Evolutionary conservation across 2,888 invertebrate genomes (phyloP).

Genomic region (Xestia c-nigrum): DNA sequence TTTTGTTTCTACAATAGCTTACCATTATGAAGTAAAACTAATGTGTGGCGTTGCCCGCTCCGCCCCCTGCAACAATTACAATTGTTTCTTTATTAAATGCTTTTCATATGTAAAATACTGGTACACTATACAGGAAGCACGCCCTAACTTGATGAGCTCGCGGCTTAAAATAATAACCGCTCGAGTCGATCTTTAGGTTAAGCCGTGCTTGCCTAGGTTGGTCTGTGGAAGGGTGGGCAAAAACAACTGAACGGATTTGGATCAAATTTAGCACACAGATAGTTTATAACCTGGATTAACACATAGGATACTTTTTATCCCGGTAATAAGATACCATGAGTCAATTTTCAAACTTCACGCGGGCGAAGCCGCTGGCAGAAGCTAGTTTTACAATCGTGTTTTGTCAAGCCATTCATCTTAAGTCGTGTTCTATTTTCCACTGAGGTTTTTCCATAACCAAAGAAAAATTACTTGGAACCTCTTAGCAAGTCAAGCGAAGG

Average conservation of each 20-base stretch:
- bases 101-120: background rate
- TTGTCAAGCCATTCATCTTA: background rate
- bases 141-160: too few relatives aligned
- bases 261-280: too few relatives aligned
- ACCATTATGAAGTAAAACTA: slow-evolving; percentile 80
- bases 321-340: too few relatives aligned
- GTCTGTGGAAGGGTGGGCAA: too few relatives aligned
- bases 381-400: background rate
- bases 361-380: too few relatives aligned
- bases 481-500: background rate
- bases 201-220: too few relatives aligned
- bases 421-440: background rate
- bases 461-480: background rate
- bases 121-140: background rate
- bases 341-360: too few relatives aligned
- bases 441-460: background rate
- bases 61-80: slow-evolving; percentile 76
- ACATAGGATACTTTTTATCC: too few relatives aligned
- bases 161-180: too few relatives aligned
- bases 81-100: background rate
- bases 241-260: too few relatives aligned
- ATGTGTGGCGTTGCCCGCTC: slow-evolving; percentile 69
- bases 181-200: too few relatives aligned
- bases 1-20: slow-evolving; percentile 45
- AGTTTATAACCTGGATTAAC: too few relatives aligned